These are phyloP conservation scores for Cladopsammia gracilis DNA, from an alignment of 64 coral and sea anemone species.

Conservation along the genomic window DNA sequence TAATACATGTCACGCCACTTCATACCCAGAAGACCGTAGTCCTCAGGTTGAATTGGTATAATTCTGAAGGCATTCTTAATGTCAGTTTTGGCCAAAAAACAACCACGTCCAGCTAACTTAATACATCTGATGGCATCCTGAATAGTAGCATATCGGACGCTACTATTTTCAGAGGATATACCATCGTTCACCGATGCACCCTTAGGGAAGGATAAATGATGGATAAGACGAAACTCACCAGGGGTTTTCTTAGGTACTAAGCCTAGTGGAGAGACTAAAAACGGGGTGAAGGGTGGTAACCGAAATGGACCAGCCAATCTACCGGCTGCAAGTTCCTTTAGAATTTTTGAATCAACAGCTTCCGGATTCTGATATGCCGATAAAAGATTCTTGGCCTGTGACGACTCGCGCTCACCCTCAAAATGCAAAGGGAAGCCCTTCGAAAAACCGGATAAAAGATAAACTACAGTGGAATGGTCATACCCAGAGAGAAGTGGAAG, in stretches of 20 bases:
- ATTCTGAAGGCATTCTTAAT: constrained; percentile 47
- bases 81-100: constrained; percentile 29
- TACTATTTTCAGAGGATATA: background rate
- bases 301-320: constrained; percentile 55
- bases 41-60: constrained; percentile 45
- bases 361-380: constrained; percentile 1
- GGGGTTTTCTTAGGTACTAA: constrained; percentile 47
- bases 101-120: background rate
- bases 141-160: constrained; percentile 33
- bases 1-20: background rate
- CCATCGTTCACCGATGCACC: constrained; percentile 30
- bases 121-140: constrained; percentile 29
- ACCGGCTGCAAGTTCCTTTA: background rate
- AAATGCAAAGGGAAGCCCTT: constrained; percentile 23
- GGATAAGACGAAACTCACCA: constrained; percentile 31
- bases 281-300: constrained; percentile 24
- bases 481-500: background rate
- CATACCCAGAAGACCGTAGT: constrained; percentile 28
- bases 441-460: constrained; percentile 4
- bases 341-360: constrained; percentile 20
- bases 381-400: constrained; percentile 39
- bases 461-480: background rate
- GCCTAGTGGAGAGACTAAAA: constrained; percentile 17
- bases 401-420: constrained; percentile 14
- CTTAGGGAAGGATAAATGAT: constrained; percentile 24